Conservation (phyloP, 1,140 invertebrate genomes). For the Dendrolimus punctatus region DNA sequence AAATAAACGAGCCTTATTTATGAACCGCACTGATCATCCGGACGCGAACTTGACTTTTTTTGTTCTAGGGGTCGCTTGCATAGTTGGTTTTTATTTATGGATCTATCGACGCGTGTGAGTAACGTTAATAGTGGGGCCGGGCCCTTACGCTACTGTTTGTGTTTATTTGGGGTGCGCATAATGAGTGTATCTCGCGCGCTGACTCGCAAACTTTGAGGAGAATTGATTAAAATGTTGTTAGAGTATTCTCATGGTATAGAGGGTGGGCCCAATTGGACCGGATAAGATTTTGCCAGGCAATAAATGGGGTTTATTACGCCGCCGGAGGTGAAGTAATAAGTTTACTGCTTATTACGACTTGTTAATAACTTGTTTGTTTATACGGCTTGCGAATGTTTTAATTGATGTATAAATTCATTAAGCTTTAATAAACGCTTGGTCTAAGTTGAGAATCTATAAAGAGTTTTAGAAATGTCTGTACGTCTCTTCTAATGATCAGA, state of each 20-base stretch:
- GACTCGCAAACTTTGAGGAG: slow-evolving; percentile 66
- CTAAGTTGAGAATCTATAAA: too few relatives aligned
- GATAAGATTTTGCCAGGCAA: slow-evolving; percentile 57
- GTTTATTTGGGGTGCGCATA: slow-evolving; percentile 65
- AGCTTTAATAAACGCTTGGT: too few relatives aligned
- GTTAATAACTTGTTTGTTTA: too few relatives aligned
- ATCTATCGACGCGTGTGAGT: slow-evolving; percentile 61
- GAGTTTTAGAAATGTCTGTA: too few relatives aligned
- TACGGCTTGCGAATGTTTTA: too few relatives aligned
- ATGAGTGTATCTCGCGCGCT: slow-evolving; percentile 64
- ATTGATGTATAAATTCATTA: too few relatives aligned
- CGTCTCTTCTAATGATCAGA: too few relatives aligned
- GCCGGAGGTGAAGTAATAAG: not conserved
- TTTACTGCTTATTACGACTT: too few relatives aligned
- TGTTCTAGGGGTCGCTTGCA: slow-evolving; percentile 29
- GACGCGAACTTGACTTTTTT: slow-evolving; percentile 46
- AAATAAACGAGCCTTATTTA: slow-evolving; percentile 60
- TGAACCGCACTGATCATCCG: slow-evolving; percentile 46
- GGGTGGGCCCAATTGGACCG: slow-evolving; percentile 31
- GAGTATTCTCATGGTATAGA: slow-evolving; percentile 51
- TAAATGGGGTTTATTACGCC: slow-evolving; percentile 50
- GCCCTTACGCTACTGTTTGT: slow-evolving; percentile 63
- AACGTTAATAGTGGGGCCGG: slow-evolving; percentile 59
- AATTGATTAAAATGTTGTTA: slow-evolving; percentile 69
- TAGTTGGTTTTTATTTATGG: slow-evolving; percentile 59